Evolutionary conservation across 2,888 invertebrate species (phyloP), one percentile per base, ranked within the genome.

Genomic region (Erebia aethiops): DNA sequence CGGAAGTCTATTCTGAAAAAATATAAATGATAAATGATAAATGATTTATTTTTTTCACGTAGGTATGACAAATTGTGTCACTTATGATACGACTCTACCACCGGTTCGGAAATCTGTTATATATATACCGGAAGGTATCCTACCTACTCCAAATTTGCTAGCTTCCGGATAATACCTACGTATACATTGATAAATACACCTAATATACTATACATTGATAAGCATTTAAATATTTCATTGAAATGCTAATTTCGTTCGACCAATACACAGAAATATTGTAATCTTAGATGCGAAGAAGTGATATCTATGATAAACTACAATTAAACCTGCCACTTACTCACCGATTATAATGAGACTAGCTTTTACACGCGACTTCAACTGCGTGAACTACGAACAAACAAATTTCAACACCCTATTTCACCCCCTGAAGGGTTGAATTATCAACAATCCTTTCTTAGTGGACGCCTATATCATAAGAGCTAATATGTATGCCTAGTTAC

Each of bases 191-290:
- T 60, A 60, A 60, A 41, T 41, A 43, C 35, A 35, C 35, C 5
- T 35, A 35, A 7, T 35, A 26, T 26, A 4, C 3, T 56, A 56
- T 11, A 57, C 56, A 57, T 16, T 16, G 60, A 60, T 60, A 60
- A 60, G 7, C 5, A 41, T 41, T 11, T 60, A 41, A 26, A 41
- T 60, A 43, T 16, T 60, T 60, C 60, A 60, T 41, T 60, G 41
- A 16, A 60, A 41, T 8, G 2, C 10, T n/a, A 26, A 57, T 14
- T 16, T 26, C n/a, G 10, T 16, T 60, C 43, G 10, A 16, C n/a
- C 10, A 60, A 60, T 60, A 60, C 60, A 60, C 60, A 60, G 60
- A 60, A 60, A 16, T 41, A 41, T 41, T 60, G 2, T 60, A 41
- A 60, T 60, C 60, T 41, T 43, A 4, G 60, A 60, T 60, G 16